Conservation (phyloP, 2,113 vertebrate species). For the Rhombomys opimus region DNA sequence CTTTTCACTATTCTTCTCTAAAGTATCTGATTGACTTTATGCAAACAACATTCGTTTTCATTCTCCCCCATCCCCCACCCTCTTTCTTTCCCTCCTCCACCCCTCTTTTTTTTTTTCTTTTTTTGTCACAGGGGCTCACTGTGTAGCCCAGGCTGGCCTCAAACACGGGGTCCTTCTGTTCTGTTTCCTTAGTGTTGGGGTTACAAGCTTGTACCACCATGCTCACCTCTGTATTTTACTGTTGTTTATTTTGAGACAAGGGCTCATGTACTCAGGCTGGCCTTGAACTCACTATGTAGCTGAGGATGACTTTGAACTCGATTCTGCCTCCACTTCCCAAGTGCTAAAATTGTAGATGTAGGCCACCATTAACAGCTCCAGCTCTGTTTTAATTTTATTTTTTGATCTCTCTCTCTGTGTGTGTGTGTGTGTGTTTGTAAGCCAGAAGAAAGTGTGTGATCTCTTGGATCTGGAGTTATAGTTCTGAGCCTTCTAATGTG, state of each 20-base stretch:
- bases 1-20: not conserved
- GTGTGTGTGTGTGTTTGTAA: not conserved
- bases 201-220: not conserved
- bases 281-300: not conserved
- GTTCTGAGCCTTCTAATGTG: not conserved
- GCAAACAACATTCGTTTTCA: not conserved
- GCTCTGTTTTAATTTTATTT: not conserved
- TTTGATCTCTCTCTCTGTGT: not conserved
- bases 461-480: not conserved
- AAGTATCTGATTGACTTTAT: not conserved
- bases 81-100: not conserved
- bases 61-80: too few species aligned
- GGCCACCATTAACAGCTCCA: too few species aligned
- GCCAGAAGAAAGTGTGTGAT: not conserved
- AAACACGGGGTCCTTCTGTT: not conserved
- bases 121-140: not conserved
- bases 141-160: not conserved
- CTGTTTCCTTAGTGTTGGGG: too few species aligned
- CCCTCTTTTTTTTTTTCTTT: not conserved
- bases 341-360: not conserved
- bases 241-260: not conserved
- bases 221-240: not conserved
- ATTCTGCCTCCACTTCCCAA: not conserved
- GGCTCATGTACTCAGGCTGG: not conserved
- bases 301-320: not conserved